Evolutionary conservation across 92 coral and sea anemone species (phyloP), one percentile per base, ranked within the genome.

Genomic region (Nematostella vectensis): DNA sequence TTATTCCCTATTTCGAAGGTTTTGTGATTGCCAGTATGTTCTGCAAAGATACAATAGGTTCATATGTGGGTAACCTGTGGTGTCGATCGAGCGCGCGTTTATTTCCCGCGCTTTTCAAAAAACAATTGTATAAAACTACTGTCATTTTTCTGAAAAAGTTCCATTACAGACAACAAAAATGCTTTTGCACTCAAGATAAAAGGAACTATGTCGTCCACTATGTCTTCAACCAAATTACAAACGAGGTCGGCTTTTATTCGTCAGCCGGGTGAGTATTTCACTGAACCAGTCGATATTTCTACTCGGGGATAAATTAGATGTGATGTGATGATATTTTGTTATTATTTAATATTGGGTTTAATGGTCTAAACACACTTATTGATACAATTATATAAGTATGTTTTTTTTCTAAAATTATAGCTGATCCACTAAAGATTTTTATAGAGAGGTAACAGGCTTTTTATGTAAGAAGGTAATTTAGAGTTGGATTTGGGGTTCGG

Each of bases 221-320:
- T n/a, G n/a, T n/a, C n/a, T n/a, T n/a, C n/a, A n/a, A n/a, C n/a
- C 8, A 33, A 33, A 33, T 33, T 33, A 33, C 68, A 69, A 50
- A 60, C 50, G 43, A 56, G 94, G 50, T 60, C 77, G 18, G 79
- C 74, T 47, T 89, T 89, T 63, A 68, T 63, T 40, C 79, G 94
- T 55, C 96, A 89, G 44, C 94, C 96, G 69, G 96, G 96, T 77
- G 48, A 37, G 61, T 4, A 12, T 21, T n/a, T n/a, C n/a, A n/a
- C n/a, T n/a, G n/a, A n/a, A n/a, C n/a, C n/a, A 15, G 42, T 36
- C 9, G 15, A 15, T 8, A 8, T 36, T 36, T 36, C 42, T 36
- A 36, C 42, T 15, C 9, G 9, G 8, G 9, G 42, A 36, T 8
- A 36, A 15, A 36, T 8, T 15, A 36, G 42, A 8, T 15, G 42